These are phyloP conservation scores for Halocynthia roretzi DNA, from an alignment of 23 tunicate species.

Conservation along the genomic window DNA sequence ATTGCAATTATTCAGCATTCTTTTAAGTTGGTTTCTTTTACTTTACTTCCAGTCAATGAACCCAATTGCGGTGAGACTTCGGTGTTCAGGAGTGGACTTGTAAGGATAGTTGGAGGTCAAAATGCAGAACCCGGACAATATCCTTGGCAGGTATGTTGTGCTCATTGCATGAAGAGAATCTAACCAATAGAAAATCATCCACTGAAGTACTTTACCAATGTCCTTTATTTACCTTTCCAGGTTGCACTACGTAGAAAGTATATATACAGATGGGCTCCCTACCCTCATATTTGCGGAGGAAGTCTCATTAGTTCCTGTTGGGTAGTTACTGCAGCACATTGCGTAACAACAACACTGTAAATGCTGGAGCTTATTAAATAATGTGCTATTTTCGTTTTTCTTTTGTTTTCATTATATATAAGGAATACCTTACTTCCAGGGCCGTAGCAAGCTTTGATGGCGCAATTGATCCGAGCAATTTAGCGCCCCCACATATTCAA, in stretches of 20 bases:
- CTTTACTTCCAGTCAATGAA: neutral
- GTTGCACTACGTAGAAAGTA: slow-evolving; percentile 2
- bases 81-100: neutral
- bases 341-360: slow-evolving; percentile 3
- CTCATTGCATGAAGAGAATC: neutral
- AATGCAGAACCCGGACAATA: slow-evolving; percentile 5
- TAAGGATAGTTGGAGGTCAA: neutral
- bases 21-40: too few species aligned
- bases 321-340: slow-evolving; percentile 85
- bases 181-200: neutral
- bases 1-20: too few species aligned
- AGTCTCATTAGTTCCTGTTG: slow-evolving; percentile 47
- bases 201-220: neutral
- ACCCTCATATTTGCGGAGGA: slow-evolving; percentile 71
- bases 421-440: too few species aligned
- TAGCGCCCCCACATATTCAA: neutral
- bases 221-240: neutral
- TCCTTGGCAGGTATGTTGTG: slow-evolving; percentile 2
- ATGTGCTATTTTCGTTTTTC: too few species aligned
- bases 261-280: slow-evolving; percentile 26
- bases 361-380: too few species aligned
- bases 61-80: neutral
- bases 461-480: neutral
- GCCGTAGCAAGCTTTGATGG: neutral
- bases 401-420: too few species aligned